phyloP scores from a whole-genome alignment of 2,113 vertebrate genomes.

The Tragelaphus imberbis region DNA sequence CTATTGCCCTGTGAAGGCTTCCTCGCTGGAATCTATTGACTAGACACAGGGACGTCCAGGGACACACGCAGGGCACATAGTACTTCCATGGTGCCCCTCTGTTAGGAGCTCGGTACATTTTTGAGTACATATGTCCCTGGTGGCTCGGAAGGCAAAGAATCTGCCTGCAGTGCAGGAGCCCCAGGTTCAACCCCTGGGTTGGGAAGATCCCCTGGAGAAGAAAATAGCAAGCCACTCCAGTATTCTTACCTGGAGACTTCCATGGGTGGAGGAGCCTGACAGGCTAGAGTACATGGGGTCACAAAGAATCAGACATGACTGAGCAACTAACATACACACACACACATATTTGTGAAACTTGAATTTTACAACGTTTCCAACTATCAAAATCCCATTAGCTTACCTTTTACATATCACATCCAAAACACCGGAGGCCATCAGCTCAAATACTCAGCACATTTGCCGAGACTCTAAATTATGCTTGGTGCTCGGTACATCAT shows the following conservation, averaged over 20 bases:
- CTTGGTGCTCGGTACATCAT: not conserved
- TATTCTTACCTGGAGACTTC: not conserved
- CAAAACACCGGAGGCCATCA: not conserved
- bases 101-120: not conserved
- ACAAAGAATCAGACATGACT: not conserved
- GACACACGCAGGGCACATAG: fast-evolving
- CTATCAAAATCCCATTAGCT: not conserved
- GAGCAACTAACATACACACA: not conserved
- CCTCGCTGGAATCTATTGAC: too few relatives aligned
- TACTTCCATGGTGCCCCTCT: not conserved
- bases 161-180: not conserved
- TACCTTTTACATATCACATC: not conserved
- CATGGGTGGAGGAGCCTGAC: not conserved
- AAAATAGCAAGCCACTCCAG: not conserved
- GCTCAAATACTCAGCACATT: not conserved
- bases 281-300: not conserved
- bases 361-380: not conserved
- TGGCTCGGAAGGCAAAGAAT: not conserved
- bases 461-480: not conserved
- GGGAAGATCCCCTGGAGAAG: not conserved
- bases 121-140: not conserved
- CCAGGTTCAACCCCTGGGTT: not conserved
- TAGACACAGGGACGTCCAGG: not conserved
- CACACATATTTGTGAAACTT: not conserved
- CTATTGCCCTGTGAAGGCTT: not conserved